Evolutionary conservation across 2,888 invertebrate species (phyloP).

Genomic region (Parnassius orleans): DNA sequence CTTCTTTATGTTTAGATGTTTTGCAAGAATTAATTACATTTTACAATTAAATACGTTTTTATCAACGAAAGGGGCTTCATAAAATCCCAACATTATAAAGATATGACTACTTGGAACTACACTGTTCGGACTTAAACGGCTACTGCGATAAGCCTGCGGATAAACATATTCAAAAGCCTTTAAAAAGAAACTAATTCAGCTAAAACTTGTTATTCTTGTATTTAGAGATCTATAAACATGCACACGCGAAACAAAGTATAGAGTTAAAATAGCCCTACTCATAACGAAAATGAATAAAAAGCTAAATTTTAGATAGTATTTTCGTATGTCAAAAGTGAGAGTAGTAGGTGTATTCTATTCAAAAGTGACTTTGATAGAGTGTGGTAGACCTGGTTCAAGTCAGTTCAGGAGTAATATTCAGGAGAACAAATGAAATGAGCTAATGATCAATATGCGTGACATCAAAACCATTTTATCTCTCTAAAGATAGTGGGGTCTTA

Average conservation of each 20-base stretch:
- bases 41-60: conserved; percentile 4
- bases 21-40: conserved; percentile 19
- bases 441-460: no score
- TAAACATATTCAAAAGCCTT: conserved; percentile 15
- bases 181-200: conserved; percentile 1
- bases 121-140: conserved; percentile 4
- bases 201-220: conserved; percentile 2
- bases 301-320: no score
- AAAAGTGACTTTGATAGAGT: no score
- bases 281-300: no score
- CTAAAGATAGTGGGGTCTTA: no score
- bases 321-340: no score
- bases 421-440: no score
- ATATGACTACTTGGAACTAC: neutral
- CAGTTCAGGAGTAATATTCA: no score
- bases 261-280: no score
- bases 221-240: neutral
- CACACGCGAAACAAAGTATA: neutral
- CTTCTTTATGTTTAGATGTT: neutral
- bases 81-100: conserved; percentile 17
- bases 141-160: conserved; percentile 9
- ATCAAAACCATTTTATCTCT: no score
- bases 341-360: no score
- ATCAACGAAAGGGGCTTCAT: conserved; percentile 4
- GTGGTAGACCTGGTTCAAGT: no score